Conservation (phyloP, 1,140 invertebrate genomes). For the Zaprionus lachaisei region DNA sequence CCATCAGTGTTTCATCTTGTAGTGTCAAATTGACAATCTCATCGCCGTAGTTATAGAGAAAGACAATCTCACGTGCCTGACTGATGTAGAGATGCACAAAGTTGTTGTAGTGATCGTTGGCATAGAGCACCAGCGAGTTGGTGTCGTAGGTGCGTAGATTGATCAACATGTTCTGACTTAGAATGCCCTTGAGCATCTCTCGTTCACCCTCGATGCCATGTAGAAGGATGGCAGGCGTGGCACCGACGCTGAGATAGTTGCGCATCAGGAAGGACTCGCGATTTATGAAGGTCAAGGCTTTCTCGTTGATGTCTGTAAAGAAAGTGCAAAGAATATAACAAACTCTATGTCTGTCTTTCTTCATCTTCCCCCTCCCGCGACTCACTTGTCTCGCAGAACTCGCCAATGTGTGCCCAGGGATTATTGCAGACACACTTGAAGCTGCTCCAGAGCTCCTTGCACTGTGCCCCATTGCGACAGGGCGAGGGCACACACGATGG, state of each 20-base stretch:
- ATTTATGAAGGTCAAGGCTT: constrained; percentile 94
- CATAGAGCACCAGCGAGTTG: constrained; percentile 93
- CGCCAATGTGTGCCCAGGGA: constrained; percentile 94
- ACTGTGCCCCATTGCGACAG: constrained; percentile 95
- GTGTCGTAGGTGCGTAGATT: constrained; percentile 95
- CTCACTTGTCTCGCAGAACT: constrained; percentile 95
- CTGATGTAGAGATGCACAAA: constrained; percentile 95
- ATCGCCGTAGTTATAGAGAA: constrained; percentile 92
- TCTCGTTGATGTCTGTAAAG: constrained; percentile 92
- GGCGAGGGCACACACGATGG: constrained; percentile 97
- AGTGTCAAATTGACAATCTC: constrained; percentile 92
- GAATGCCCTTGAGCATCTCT: constrained; percentile 89
- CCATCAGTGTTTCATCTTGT: constrained; percentile 88
- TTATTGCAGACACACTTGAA: constrained; percentile 96
- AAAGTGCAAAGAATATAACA: not conserved
- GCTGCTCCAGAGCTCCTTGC: constrained; percentile 96
- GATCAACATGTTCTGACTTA: constrained; percentile 91
- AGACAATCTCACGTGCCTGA: constrained; percentile 90
- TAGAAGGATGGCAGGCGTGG: constrained; percentile 71
- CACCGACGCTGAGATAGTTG: constrained; percentile 87
- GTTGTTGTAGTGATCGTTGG: constrained; percentile 97
- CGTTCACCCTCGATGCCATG: constrained; percentile 87
- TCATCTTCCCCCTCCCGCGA: not conserved
- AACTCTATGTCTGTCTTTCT: not conserved
- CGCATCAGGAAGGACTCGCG: constrained; percentile 91